These are phyloP conservation scores for Lasiurus cinereus DNA, from an alignment of 2,113 vertebrate species.

Conservation along the genomic window DNA sequence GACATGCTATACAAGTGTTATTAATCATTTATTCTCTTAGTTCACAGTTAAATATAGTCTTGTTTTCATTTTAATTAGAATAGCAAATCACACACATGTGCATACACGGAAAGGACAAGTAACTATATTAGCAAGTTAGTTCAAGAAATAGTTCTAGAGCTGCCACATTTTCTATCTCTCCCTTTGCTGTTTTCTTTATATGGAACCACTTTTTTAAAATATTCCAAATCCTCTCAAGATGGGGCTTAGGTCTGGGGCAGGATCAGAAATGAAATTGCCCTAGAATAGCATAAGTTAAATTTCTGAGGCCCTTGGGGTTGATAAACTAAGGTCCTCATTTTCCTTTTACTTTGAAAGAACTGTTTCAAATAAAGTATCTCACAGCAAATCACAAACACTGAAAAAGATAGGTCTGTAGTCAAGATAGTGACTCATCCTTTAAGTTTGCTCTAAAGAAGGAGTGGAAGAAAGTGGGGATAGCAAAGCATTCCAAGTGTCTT, in stretches of 20 bases:
- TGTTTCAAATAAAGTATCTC: slow-evolving; percentile 29
- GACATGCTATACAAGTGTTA: not conserved
- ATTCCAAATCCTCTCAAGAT: not conserved
- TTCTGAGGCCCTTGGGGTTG: not conserved
- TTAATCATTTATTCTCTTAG: not conserved
- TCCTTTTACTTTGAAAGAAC: slow-evolving; percentile 48
- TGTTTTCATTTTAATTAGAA: slow-evolving; percentile 50
- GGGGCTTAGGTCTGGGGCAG: not conserved
- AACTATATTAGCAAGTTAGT: not conserved
- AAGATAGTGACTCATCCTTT: not conserved
- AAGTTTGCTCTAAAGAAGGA: not conserved
- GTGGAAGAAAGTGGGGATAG: no score
- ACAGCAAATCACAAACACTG: not conserved
- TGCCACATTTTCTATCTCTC: not conserved
- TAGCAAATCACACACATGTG: not conserved
- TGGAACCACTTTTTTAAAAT: not conserved
- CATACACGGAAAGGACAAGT: not conserved
- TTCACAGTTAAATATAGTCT: not conserved
- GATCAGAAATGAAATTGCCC: not conserved
- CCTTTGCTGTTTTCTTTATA: not conserved
- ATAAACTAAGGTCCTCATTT: not conserved
- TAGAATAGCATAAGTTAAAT: not conserved
- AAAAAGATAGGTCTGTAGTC: not conserved
- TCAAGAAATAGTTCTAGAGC: not conserved
- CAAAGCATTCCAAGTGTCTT: not conserved